Evolutionary conservation across 2,888 invertebrate genomes (phyloP).

Genomic region (Zootermopsis nevadensis): DNA sequence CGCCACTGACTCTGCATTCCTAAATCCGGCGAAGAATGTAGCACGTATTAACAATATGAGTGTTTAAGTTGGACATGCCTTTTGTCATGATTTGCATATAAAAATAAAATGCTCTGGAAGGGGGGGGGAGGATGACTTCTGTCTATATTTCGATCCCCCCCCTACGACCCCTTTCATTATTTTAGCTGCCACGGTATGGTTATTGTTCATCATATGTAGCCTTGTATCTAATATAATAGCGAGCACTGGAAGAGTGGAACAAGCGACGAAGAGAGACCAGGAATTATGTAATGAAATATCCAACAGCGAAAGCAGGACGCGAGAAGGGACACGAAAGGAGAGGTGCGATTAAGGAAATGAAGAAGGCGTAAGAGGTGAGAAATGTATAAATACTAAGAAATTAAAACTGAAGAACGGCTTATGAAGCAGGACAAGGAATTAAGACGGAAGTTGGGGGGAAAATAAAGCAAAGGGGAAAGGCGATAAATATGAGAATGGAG

Average conservation of each 20-base stretch:
- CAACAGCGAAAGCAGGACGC: no score
- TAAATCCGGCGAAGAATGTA: slow-evolving; percentile 12
- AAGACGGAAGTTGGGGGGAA: no score
- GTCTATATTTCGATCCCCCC: background rate
- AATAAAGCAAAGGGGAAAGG: no score
- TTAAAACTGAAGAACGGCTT: no score
- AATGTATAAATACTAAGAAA: no score
- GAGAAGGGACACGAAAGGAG: no score
- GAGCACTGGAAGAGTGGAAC: background rate
- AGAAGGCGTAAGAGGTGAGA: no score
- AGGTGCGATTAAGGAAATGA: no score
- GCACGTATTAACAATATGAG: slow-evolving; percentile 4
- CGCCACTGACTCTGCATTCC: background rate
- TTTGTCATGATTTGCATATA: slow-evolving; percentile 36
- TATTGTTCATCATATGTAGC: slow-evolving; percentile 20
- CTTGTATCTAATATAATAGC: background rate
- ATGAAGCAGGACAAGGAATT: no score
- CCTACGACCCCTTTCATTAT: slow-evolving; percentile 1
- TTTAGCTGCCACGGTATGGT: background rate
- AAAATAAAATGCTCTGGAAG: background rate
- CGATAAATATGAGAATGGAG: no score
- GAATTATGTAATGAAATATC: no score
- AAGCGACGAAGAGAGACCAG: background rate
- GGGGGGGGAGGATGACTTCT: background rate
- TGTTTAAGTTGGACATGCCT: slow-evolving; percentile 24